Evolutionary conservation across 2,113 vertebrate genomes (phyloP).

Genomic region (Siphamia tubifer): DNA sequence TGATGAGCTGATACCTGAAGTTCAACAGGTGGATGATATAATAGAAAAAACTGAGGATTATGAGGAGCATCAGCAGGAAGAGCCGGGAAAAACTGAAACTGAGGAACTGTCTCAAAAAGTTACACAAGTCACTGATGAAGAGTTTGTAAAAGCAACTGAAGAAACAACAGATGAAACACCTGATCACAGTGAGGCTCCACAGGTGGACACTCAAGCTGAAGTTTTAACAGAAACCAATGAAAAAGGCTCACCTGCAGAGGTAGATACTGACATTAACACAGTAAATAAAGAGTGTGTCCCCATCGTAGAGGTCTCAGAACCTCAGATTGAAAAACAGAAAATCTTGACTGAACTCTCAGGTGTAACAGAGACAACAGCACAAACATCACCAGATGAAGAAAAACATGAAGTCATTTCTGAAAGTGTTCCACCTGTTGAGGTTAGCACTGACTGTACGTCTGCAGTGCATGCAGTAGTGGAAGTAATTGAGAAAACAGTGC

Average conservation of each 20-base stretch:
- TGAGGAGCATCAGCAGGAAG: not conserved
- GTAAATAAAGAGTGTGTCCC: not conserved
- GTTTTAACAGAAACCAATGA: not conserved
- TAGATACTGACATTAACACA: not conserved
- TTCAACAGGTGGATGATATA: not conserved
- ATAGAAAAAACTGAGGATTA: slow-evolving; percentile 8
- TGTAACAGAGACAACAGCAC: slow-evolving; percentile 5
- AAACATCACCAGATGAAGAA: not conserved
- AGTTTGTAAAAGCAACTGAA: not conserved
- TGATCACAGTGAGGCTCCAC: not conserved
- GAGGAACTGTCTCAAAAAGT: not conserved
- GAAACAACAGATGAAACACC: not conserved
- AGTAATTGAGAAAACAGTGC: slow-evolving; percentile 26
- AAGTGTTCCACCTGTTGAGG: slow-evolving; percentile 16
- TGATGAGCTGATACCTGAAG: not conserved
- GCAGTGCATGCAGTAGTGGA: slow-evolving; percentile 33
- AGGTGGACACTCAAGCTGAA: not conserved
- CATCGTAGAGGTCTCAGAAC: slow-evolving; percentile 12
- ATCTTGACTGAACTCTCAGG: not conserved
- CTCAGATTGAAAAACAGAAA: slow-evolving; percentile 2
- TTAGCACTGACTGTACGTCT: slow-evolving; percentile 29
- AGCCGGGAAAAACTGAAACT: not conserved
- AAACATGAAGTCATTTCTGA: slow-evolving; percentile 7
- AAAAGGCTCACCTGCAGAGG: not conserved
- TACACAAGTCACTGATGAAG: not conserved